phyloP scores from a whole-genome alignment of 1,140 invertebrate species.

The Sitobion miscanthi region DNA sequence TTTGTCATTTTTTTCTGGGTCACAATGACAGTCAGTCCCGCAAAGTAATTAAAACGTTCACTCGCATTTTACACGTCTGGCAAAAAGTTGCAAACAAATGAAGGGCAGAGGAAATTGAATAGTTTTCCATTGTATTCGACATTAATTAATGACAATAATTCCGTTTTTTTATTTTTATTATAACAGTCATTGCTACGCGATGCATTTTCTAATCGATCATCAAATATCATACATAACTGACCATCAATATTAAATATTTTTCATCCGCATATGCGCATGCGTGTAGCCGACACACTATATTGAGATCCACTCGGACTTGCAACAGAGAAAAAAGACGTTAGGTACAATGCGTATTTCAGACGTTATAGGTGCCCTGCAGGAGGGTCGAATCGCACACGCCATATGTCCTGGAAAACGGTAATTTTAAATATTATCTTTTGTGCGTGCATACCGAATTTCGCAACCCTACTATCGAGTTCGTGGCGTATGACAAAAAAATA shows the following conservation, averaged over 20 bases:
- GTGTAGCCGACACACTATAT: not conserved
- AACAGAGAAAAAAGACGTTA: not conserved
- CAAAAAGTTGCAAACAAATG: not conserved
- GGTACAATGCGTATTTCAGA: not conserved
- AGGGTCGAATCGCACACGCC: not conserved
- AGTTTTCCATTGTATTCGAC: not conserved
- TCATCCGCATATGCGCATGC: not conserved
- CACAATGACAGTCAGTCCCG: not conserved
- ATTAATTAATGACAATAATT: constrained; percentile 15
- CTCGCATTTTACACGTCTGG: not conserved
- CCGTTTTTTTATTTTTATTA: not conserved
- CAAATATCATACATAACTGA: not conserved
- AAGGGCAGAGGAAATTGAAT: constrained; percentile 27
- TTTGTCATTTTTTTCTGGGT: not conserved
- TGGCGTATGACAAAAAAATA: not conserved
- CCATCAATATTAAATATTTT: not conserved
- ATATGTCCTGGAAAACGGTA: not conserved
- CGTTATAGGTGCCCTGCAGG: not conserved
- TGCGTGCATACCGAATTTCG: not conserved
- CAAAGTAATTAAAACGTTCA: constrained; percentile 35
- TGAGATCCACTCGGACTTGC: not conserved
- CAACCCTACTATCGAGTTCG: too few relatives aligned
- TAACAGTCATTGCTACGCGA: not conserved
- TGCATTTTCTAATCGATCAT: not conserved
- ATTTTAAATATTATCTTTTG: not conserved